Percentiles rank a stretch among this genome's conserved stretches.
Evolutionary conservation across 2,797 vertebrate genomes (phyloP).

Genomic region (Hapalemur alaotrensis): DNA sequence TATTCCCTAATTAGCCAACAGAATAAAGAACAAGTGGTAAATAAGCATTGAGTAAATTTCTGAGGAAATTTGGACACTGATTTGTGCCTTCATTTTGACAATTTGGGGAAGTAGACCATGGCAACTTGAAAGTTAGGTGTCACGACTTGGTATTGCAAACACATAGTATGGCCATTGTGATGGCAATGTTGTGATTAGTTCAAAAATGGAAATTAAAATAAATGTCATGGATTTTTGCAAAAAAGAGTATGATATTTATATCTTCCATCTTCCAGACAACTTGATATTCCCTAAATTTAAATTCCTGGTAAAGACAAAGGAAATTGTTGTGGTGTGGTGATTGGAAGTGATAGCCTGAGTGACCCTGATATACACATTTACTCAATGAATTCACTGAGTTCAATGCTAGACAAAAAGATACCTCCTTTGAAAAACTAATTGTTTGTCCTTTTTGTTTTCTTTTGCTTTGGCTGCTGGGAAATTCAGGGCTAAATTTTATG

Average conservation of each 20-base stretch:
- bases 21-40: background rate
- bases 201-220: slow-evolving; percentile 34
- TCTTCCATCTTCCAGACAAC: background rate
- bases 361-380: background rate
- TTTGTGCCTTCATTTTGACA: slow-evolving; percentile 3
- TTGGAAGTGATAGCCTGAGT: background rate
- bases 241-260: background rate
- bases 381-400: background rate
- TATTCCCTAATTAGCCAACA: background rate
- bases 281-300: background rate
- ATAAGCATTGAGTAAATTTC: background rate
- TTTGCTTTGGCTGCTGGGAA: background rate
- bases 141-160: background rate
- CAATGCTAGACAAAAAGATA: background rate
- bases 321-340: background rate
- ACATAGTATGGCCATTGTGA: background rate
- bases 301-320: background rate
- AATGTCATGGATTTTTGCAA: background rate
- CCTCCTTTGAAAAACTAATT: background rate
- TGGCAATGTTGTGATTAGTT: background rate
- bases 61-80: background rate
- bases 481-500: background rate
- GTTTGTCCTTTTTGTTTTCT: background rate
- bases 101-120: background rate
- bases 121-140: background rate